Conservation (phyloP, 2,113 vertebrate species). For the Corvus cornix region DNA sequence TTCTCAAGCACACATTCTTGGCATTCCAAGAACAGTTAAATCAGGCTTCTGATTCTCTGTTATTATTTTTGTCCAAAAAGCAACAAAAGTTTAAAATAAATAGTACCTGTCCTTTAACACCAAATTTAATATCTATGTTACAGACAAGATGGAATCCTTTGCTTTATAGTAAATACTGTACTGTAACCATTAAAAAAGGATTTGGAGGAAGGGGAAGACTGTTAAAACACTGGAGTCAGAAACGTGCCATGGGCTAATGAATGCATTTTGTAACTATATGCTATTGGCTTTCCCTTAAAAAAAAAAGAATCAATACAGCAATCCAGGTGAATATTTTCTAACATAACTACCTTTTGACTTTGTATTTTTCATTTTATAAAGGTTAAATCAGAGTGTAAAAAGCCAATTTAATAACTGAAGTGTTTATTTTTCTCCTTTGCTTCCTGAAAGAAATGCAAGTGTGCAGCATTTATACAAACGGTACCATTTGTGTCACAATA, state of each 20-base stretch:
- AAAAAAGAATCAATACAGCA: conserved; percentile 73
- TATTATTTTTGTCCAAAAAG: neutral
- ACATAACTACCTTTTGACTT: conserved; percentile 70
- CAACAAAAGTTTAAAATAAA: neutral
- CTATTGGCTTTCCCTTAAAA: conserved; percentile 70
- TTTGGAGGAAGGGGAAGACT: neutral
- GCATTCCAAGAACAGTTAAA: neutral
- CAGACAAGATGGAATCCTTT: neutral
- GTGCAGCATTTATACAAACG: conserved; percentile 33
- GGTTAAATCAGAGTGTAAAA: conserved; percentile 55
- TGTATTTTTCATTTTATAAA: conserved; percentile 69
- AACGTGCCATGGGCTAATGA: conserved; percentile 9
- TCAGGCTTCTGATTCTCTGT: neutral
- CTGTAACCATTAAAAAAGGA: neutral
- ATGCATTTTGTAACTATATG: conserved; percentile 35
- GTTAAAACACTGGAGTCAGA: neutral
- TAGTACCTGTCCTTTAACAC: neutral
- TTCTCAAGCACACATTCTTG: neutral
- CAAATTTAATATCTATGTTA: neutral
- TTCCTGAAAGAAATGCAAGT: conserved; percentile 55
- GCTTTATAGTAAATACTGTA: neutral
- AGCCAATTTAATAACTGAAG: conserved; percentile 50
- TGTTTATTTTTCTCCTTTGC: conserved; percentile 47
- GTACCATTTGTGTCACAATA: conserved; percentile 27
- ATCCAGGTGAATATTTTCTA: conserved; percentile 74